phyloP scores from a whole-genome alignment of 2,888 invertebrate genomes.

The Drosophila formosana region DNA sequence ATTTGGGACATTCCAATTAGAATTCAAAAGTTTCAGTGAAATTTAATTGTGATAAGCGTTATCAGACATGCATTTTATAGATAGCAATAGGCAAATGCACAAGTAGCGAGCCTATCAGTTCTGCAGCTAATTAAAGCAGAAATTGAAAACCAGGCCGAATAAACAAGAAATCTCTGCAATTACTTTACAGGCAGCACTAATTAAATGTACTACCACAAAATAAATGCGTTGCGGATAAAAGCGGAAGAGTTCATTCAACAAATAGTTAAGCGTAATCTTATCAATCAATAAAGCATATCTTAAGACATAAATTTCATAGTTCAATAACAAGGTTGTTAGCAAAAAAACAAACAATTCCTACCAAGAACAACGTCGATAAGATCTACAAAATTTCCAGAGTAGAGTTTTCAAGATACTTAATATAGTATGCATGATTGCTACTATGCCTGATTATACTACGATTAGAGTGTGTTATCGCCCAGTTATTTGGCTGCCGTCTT shows the following conservation, averaged over 20 bases:
- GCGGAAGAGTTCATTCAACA: not conserved
- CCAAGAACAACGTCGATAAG: slow-evolving; percentile 10
- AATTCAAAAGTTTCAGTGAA: not conserved
- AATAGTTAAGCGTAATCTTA: slow-evolving; percentile 4
- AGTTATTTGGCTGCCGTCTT: no score
- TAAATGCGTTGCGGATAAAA: not conserved
- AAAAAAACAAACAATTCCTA: not conserved
- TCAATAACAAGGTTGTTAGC: slow-evolving; percentile 1
- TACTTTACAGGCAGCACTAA: not conserved
- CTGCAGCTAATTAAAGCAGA: slow-evolving; percentile 23
- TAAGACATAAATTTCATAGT: not conserved
- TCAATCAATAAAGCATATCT: not conserved
- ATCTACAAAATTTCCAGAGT: slow-evolving; percentile 1
- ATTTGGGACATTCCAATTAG: slow-evolving; percentile 10
- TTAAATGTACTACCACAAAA: not conserved
- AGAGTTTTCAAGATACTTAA: not conserved
- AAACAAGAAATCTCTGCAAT: not conserved
- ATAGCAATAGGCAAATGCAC: not conserved
- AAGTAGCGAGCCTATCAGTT: slow-evolving; percentile 33
- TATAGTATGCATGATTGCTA: not conserved
- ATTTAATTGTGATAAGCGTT: slow-evolving; percentile 2
- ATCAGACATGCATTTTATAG: slow-evolving; percentile 1
- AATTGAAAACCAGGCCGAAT: slow-evolving; percentile 9
- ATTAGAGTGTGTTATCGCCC: not conserved
- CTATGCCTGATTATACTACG: not conserved